A percentile compares a stretch with the other conserved stretches of the same genome.
Evolutionary conservation across 1,140 invertebrate species (phyloP).

Genomic region (Neodiprion pinetum): DNA sequence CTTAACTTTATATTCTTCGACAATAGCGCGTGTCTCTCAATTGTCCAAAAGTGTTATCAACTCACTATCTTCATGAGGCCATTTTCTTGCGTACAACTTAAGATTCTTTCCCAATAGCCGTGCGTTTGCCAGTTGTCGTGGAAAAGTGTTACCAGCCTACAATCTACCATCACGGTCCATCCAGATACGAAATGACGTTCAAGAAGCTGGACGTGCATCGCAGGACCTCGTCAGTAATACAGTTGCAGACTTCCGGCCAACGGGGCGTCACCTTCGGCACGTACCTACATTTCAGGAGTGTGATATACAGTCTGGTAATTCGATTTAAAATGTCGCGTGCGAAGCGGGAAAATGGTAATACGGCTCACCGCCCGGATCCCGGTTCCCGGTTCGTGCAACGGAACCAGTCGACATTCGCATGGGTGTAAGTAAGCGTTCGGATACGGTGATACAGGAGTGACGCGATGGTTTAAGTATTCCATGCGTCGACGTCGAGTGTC

Average conservation of each 20-base stretch:
- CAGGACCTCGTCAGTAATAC: not conserved
- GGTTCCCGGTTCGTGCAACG: not conserved
- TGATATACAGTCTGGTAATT: not conserved
- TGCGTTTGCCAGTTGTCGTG: too few relatives aligned
- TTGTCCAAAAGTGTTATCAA: too few relatives aligned
- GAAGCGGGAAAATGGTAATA: conserved; percentile 1
- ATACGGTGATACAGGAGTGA: conserved; percentile 17
- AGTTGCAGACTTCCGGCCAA: not conserved
- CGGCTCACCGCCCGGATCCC: not conserved
- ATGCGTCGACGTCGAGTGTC: conserved; percentile 44
- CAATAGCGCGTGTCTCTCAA: too few relatives aligned
- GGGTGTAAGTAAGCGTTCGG: not conserved
- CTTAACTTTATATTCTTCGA: too few relatives aligned
- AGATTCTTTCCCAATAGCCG: too few relatives aligned
- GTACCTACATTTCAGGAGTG: not conserved
- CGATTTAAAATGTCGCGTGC: conserved; percentile 2
- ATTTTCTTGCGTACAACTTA: too few relatives aligned
- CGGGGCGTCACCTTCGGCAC: too few relatives aligned
- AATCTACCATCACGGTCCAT: too few relatives aligned
- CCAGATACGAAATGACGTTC: not conserved
- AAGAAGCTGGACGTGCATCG: not conserved
- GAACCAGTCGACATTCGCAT: not conserved
- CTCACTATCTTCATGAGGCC: too few relatives aligned
- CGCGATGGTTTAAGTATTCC: conserved; percentile 57
- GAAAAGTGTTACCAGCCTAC: too few relatives aligned